Evolutionary conservation across 2,888 invertebrate species (phyloP).

Genomic region (Lucinisca nassula): DNA sequence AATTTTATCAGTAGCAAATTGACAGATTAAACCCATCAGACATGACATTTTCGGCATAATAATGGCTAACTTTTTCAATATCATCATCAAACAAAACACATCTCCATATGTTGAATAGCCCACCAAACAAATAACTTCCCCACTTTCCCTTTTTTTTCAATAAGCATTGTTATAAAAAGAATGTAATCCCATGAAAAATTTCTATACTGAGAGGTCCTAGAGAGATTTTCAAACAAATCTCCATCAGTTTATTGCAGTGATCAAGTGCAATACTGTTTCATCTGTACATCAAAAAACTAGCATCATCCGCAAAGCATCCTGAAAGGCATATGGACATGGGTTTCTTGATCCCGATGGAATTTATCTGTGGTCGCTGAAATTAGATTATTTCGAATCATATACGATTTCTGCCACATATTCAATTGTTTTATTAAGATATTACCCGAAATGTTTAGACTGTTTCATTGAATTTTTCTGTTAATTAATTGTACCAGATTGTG

Average conservation of each 20-base stretch:
- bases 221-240: background rate
- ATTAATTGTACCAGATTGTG: slow-evolving; percentile 6
- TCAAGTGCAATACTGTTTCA: background rate
- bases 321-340: background rate
- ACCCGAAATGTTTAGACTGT: background rate
- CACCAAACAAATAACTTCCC: slow-evolving; percentile 41
- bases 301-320: background rate
- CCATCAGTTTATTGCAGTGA: background rate
- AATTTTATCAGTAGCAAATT: background rate
- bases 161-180: slow-evolving; percentile 5
- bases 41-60: slow-evolving; percentile 10
- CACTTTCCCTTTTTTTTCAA: background rate
- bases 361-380: background rate
- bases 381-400: background rate
- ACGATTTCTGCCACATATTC: background rate
- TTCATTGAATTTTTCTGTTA: background rate
- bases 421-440: background rate
- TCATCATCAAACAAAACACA: slow-evolving; percentile 31
- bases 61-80: slow-evolving; percentile 6
- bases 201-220: background rate
- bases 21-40: background rate
- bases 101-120: slow-evolving; percentile 52
- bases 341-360: background rate
- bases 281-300: background rate
- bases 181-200: slow-evolving; percentile 14